These are phyloP conservation scores for Odontomyia ornata DNA, from an alignment of 2,888 invertebrate genomes.

Conservation along the genomic window DNA sequence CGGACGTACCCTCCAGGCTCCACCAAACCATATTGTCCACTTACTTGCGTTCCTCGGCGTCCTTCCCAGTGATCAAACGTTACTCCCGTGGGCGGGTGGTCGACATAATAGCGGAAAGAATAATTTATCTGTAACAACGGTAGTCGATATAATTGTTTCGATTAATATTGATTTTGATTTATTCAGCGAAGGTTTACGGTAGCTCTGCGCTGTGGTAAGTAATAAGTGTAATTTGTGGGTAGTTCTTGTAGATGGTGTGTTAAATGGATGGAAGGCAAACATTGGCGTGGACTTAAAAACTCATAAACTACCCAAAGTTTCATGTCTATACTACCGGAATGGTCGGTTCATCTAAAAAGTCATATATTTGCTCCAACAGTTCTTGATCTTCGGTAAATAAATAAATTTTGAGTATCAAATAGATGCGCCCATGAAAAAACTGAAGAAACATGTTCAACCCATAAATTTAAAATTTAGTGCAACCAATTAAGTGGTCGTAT, in stretches of 20 bases:
- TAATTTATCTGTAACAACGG: slow-evolving; percentile 55
- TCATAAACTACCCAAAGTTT: too few relatives aligned
- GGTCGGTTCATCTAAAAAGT: too few relatives aligned
- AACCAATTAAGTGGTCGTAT: too few relatives aligned
- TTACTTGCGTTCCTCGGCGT: slow-evolving; percentile 56
- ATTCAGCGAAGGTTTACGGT: slow-evolving; percentile 9
- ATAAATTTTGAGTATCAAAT: too few relatives aligned
- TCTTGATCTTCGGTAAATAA: too few relatives aligned
- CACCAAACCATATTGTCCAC: slow-evolving; percentile 58
- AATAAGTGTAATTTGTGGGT: neutral
- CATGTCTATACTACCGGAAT: too few relatives aligned
- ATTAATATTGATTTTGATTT: slow-evolving; percentile 14
- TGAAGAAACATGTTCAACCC: too few relatives aligned
- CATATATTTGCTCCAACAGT: too few relatives aligned
- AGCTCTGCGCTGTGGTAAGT: neutral
- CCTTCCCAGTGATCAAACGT: slow-evolving; percentile 59
- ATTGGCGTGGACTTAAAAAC: too few relatives aligned
- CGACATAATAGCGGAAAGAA: slow-evolving; percentile 58
- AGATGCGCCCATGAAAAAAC: too few relatives aligned
- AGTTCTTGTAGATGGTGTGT: neutral
- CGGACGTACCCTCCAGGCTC: slow-evolving; percentile 60
- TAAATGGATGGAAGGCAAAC: too few relatives aligned
- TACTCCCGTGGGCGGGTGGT: slow-evolving; percentile 57
- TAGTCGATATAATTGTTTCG: slow-evolving; percentile 6
- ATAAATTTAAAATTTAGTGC: too few relatives aligned